Evolutionary conservation across 2,888 invertebrate species (phyloP), one percentile per base, ranked within the genome.

Genomic region (Agrypnus murinus): DNA sequence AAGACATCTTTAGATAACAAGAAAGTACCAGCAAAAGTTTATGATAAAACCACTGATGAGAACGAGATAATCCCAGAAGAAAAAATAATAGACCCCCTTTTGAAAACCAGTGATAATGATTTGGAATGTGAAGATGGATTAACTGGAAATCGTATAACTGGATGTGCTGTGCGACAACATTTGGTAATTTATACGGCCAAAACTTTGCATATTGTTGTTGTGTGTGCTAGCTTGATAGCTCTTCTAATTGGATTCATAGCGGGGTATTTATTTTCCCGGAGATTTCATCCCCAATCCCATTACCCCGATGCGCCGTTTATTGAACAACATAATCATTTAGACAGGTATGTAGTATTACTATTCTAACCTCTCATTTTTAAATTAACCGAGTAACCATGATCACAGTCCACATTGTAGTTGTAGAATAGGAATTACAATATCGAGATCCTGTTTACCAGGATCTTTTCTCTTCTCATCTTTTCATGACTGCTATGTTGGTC

Each of bases 221-320:
- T 93, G 62, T 92, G 93, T 9, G 92, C 94, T 55, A 93, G 95
- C 81, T 88, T 95, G 69, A 91, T 93, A 62, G 94, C 95, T 10
- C 88, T 95, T 73, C 90, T 95, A 83, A 89, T 95, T 72, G 95
- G 95, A 68, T 95, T 96, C 84, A 90, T 94, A 74, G 92, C 93
- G 74, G 95, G 95, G 43, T 96, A 93, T 84, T 90, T 93, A 80
- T 94, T 95, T 84, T 94, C 94, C 31, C 89, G 92, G 82, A 89
- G 92, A 86, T 91, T 93, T 88, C 92, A 92, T 79, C 78, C 81
- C 57, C 91, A 91, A 75, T 90, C 92, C 81, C 90, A 91, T 80
- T 92, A 92, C 82, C 91, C 92, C 80, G 91, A 92, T 82, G 90
- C 92, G 78, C 91, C 93, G 76, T 91, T 91, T 86, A 90, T 90